Conservation (phyloP, 2,888 invertebrate species). For the Sphaerophoria taeniata region DNA sequence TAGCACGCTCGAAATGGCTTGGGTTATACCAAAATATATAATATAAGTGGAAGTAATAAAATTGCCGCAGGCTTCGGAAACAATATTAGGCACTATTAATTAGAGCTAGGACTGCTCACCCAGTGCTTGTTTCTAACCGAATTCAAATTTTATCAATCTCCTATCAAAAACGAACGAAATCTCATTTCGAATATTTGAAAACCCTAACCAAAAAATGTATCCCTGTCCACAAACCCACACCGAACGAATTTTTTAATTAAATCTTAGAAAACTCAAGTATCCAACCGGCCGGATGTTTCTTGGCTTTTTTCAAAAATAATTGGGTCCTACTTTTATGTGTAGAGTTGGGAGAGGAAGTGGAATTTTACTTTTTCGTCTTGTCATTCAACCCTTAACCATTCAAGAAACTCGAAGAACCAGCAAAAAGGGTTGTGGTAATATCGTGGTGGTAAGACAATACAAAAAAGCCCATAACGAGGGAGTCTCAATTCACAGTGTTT, state of each 20-base stretch:
- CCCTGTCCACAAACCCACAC: not conserved
- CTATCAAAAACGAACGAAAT: not conserved
- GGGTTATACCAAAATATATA: not conserved
- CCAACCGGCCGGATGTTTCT: conserved; percentile 15
- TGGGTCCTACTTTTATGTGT: conserved; percentile 30
- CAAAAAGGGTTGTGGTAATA: conserved; percentile 18
- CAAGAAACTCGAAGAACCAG: not conserved
- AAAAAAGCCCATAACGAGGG: conserved; percentile 20
- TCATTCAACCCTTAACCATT: conserved; percentile 7
- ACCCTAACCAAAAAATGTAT: not conserved
- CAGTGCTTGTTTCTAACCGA: not conserved
- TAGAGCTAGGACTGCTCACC: not conserved
- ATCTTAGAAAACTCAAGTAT: not conserved
- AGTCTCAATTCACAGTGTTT: conserved; percentile 20
- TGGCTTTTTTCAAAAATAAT: conserved; percentile 49
- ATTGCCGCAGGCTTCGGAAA: conserved; percentile 20
- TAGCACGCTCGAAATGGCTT: conserved; percentile 14
- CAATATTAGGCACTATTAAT: conserved; percentile 25
- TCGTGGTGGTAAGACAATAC: conserved; percentile 23
- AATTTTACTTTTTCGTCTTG: conserved; percentile 1
- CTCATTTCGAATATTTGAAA: not conserved
- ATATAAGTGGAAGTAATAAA: conserved; percentile 10
- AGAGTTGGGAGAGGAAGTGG: not conserved
- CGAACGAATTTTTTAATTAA: conserved; percentile 9
- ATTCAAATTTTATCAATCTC: conserved; percentile 34